Evolutionary conservation across 2,113 vertebrate genomes (phyloP).

Genomic region (Saccopteryx bilineata): DNA sequence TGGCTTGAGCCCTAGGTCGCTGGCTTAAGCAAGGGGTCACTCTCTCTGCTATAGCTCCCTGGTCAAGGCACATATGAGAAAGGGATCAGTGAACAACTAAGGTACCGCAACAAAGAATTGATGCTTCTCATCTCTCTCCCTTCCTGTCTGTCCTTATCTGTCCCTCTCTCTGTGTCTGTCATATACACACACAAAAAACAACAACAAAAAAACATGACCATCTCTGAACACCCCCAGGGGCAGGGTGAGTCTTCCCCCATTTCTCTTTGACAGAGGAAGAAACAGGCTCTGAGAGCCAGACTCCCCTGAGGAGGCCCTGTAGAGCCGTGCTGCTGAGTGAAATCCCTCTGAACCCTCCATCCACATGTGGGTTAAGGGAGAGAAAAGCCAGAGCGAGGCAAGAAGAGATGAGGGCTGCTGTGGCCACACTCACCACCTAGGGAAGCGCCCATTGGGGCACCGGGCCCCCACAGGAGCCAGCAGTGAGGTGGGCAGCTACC

Average conservation of each 20-base stretch:
- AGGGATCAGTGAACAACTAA: no score
- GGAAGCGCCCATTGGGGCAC: neutral
- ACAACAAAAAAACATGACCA: accelerated
- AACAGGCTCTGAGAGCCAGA: neutral
- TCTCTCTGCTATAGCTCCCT: no score
- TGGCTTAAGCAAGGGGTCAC: no score
- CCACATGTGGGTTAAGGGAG: neutral
- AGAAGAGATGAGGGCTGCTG: neutral
- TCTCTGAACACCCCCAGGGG: neutral
- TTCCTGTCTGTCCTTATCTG: no score
- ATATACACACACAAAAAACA: no score
- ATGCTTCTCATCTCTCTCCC: no score
- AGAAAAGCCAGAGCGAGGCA: neutral
- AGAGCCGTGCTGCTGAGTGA: neutral
- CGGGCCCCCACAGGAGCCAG: neutral
- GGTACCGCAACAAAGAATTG: no score
- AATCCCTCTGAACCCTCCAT: neutral
- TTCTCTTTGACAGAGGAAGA: neutral
- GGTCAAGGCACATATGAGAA: no score
- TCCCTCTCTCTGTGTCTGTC: no score
- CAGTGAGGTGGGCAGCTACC: neutral
- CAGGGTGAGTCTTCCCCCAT: neutral
- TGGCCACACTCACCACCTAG: no score
- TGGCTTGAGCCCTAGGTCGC: no score
- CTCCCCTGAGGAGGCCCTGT: neutral